Percentiles rank a stretch among this genome's conserved stretches.
These are phyloP conservation scores for Syngnathus typhle DNA, from an alignment of 2,113 vertebrate genomes.

Conservation along the genomic window DNA sequence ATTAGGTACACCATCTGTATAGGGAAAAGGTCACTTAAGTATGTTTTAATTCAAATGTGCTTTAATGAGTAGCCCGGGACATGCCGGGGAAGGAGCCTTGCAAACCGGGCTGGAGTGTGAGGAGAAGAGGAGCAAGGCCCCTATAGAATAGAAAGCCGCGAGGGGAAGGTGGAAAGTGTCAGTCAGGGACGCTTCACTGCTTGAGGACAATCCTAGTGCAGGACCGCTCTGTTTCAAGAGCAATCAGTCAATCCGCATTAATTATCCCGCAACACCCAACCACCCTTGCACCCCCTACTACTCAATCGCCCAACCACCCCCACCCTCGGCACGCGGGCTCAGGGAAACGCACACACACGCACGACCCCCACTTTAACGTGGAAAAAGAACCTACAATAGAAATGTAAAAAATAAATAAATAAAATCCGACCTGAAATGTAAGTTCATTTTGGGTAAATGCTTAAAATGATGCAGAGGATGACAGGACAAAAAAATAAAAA, in stretches of 20 bases:
- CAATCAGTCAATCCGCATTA: slow-evolving; percentile 84
- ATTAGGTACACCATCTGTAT: not conserved
- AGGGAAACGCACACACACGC: slow-evolving; percentile 35
- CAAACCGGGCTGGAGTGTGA: slow-evolving; percentile 6
- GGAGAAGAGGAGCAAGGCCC: slow-evolving; percentile 7
- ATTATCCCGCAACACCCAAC: slow-evolving; percentile 63
- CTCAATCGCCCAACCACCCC: not conserved
- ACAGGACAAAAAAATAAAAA: not conserved
- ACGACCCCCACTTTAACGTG: slow-evolving; percentile 60
- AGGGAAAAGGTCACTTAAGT: not conserved
- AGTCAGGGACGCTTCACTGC: slow-evolving; percentile 73
- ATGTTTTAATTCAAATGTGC: not conserved
- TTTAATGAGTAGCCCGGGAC: slow-evolving; percentile 1
- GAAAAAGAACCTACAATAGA: slow-evolving; percentile 64
- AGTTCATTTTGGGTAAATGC: slow-evolving; percentile 59
- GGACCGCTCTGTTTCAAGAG: slow-evolving; percentile 81
- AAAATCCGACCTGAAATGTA: slow-evolving; percentile 69
- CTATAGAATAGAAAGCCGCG: slow-evolving; percentile 36
- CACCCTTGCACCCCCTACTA: not conserved
- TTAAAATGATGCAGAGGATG: not conserved
- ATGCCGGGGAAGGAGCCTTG: slow-evolving; percentile 14
- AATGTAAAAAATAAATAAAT: slow-evolving; percentile 23
- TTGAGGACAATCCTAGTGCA: slow-evolving; percentile 71
- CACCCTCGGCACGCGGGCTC: slow-evolving; percentile 50
- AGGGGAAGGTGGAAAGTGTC: slow-evolving; percentile 71